phyloP scores from a whole-genome alignment of 2,797 vertebrate genomes.

The Phoebastria nigripes region DNA sequence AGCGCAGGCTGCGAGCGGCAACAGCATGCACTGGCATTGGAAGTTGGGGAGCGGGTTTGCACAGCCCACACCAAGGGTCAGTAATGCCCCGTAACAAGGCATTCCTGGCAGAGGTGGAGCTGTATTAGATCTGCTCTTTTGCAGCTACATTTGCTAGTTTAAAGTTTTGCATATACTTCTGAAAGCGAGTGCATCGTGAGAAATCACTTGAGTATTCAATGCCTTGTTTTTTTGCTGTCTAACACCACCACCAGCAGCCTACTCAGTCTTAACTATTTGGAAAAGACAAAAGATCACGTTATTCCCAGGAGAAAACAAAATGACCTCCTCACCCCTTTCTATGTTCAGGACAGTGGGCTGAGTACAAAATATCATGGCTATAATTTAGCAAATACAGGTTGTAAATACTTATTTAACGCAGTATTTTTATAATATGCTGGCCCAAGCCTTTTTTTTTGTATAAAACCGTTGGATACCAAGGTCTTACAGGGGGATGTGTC shows the following conservation, averaged over 20 bases:
- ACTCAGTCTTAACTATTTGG: background rate
- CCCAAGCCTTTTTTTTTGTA: background rate
- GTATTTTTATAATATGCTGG: background rate
- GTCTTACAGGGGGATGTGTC: background rate
- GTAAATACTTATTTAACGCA: background rate
- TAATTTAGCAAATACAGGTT: background rate
- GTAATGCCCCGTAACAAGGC: background rate
- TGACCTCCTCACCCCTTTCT: background rate
- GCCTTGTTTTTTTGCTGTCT: background rate
- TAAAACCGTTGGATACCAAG: background rate
- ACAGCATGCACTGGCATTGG: background rate
- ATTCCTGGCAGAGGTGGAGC: background rate
- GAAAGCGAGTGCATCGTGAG: background rate
- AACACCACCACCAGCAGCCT: background rate
- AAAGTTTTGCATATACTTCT: background rate
- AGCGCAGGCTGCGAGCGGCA: fast-evolving
- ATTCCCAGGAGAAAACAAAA: background rate
- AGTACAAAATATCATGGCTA: background rate
- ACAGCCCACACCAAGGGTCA: background rate
- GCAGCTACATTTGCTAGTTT: background rate
- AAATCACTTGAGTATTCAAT: background rate
- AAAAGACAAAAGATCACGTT: background rate
- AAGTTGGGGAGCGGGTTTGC: background rate
- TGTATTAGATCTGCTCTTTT: background rate
- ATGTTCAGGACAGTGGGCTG: background rate